A percentile compares a stretch with the other conserved stretches of the same genome.
Evolutionary conservation across 1,140 invertebrate genomes (phyloP).

Genomic region (Sesamia nonagrioides): DNA sequence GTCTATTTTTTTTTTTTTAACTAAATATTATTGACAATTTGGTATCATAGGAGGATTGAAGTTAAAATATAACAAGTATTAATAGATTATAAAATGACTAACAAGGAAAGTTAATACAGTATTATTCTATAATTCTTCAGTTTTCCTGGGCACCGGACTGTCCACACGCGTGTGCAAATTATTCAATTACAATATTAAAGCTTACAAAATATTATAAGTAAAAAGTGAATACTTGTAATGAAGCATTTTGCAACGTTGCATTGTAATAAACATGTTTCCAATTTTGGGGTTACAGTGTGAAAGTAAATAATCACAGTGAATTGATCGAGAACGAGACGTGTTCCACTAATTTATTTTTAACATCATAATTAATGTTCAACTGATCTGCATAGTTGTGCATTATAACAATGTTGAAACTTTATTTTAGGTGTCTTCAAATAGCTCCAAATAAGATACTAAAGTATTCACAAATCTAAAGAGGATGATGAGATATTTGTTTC

Average conservation of each 20-base stretch:
- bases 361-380: slow-evolving; percentile 9
- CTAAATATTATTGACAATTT: too few relatives aligned
- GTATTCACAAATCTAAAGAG: neutral
- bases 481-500: slow-evolving; percentile 1
- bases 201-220: neutral
- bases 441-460: neutral
- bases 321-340: slow-evolving; percentile 6
- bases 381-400: slow-evolving; percentile 13
- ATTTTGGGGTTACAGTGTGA: slow-evolving; percentile 26
- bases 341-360: slow-evolving; percentile 14
- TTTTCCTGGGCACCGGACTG: slow-evolving; percentile 53
- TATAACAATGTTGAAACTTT: slow-evolving; percentile 28
- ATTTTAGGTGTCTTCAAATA: neutral
- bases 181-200: neutral
- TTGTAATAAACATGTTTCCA: slow-evolving; percentile 16
- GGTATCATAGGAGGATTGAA: slow-evolving; percentile 2
- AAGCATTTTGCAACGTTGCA: neutral
- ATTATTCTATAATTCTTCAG: slow-evolving; percentile 40
- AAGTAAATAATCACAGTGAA: slow-evolving; percentile 38
- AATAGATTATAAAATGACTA: slow-evolving; percentile 21
- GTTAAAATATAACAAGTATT: slow-evolving; percentile 2
- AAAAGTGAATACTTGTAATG: neutral
- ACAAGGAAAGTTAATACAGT: slow-evolving; percentile 20
- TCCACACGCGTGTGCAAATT: slow-evolving; percentile 21
- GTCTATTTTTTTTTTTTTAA: neutral